These are phyloP conservation scores for Dipodomys ordii DNA, from an alignment of 2,113 vertebrate genomes.

Conservation along the genomic window DNA sequence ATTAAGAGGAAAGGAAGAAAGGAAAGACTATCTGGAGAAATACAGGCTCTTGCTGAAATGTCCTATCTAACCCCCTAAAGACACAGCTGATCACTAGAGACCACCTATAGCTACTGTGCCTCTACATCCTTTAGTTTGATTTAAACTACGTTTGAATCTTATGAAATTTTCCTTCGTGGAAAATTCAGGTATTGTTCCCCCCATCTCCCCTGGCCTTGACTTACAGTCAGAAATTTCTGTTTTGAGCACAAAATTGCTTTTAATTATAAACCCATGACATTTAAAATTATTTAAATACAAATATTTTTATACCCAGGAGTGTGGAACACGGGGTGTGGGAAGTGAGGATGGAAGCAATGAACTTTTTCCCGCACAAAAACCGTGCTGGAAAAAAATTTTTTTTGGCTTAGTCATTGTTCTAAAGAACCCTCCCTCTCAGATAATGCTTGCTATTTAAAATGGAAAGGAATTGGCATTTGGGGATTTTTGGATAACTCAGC, in stretches of 20 bases:
- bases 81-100: background rate
- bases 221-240: slow-evolving; percentile 64
- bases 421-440: slow-evolving; percentile 66
- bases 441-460: slow-evolving; percentile 70
- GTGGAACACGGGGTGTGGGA: slow-evolving; percentile 71
- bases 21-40: background rate
- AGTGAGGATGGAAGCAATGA: slow-evolving; percentile 72
- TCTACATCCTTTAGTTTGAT: background rate
- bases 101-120: background rate
- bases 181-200: slow-evolving; percentile 50
- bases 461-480: slow-evolving; percentile 70
- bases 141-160: slow-evolving; percentile 25
- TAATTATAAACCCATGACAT: slow-evolving; percentile 79
- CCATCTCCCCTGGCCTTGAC: background rate
- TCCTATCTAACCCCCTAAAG: background rate
- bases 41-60: background rate
- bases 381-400: slow-evolving; percentile 74
- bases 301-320: slow-evolving; percentile 78
- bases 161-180: slow-evolving; percentile 57
- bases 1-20: background rate
- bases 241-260: slow-evolving; percentile 67
- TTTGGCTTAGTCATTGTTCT: slow-evolving; percentile 76
- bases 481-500: slow-evolving; percentile 68
- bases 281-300: slow-evolving; percentile 83
- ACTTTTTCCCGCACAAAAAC: slow-evolving; percentile 64